Percentiles rank a stretch among this genome's conserved stretches.
phyloP scores from a whole-genome alignment of 2,888 invertebrate species.

The Latrodectus elegans region DNA sequence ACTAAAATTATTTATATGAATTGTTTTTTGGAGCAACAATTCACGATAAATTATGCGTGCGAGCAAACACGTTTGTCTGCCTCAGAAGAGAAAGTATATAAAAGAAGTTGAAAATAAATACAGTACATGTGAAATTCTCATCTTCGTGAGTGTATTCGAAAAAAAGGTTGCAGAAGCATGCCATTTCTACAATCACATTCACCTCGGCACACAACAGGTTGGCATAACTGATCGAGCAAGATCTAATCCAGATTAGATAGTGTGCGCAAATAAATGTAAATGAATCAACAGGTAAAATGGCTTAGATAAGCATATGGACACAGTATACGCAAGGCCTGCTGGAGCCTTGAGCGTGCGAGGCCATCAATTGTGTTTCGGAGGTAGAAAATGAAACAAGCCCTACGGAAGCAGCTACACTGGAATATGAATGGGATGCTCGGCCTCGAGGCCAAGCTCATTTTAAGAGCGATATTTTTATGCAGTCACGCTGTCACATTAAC shows the following conservation, averaged over 20 bases:
- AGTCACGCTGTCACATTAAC: constrained; percentile 6
- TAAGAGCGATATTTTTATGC: constrained; percentile 15
- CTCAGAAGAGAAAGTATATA: too few species aligned
- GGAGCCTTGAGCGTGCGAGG: constrained; percentile 45
- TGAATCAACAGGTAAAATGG: not conserved
- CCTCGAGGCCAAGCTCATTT: constrained; percentile 37
- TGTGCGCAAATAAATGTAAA: constrained; percentile 1
- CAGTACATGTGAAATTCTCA: too few species aligned
- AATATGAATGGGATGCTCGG: constrained; percentile 17
- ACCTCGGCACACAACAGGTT: too few species aligned
- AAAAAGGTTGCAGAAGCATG: too few species aligned
- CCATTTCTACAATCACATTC: too few species aligned
- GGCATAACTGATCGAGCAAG: not conserved
- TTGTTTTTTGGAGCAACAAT: too few species aligned
- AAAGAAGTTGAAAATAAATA: too few species aligned
- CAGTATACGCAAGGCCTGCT: not conserved
- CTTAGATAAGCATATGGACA: not conserved
- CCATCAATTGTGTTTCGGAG: constrained; percentile 23
- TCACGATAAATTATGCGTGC: too few species aligned
- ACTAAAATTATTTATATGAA: too few species aligned
- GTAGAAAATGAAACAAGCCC: not conserved
- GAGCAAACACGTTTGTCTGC: too few species aligned
- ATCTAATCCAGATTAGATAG: constrained; percentile 43
- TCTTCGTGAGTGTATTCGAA: too few species aligned
- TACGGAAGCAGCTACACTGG: constrained; percentile 19